Base-by-base conservation (phyloP, 1,140 invertebrate genomes). In the Aphidius ervi region DNA sequence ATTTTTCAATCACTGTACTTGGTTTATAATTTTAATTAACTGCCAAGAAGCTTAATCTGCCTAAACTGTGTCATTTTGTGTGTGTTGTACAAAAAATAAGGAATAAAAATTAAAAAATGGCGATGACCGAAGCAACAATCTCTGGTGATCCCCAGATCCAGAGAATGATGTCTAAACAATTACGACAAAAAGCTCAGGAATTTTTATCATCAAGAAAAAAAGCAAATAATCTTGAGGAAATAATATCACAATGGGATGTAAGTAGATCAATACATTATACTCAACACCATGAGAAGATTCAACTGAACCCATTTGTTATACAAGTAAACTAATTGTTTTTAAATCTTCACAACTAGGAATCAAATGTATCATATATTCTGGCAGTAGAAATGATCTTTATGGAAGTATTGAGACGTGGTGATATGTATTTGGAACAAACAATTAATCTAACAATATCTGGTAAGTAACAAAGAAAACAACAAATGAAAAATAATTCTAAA, bases 301-400 rank as follows among this genome's bases (percentile, higher is more conserved):
- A 16, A 16, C 16, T 16, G 1, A 16, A 16, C 16, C 1, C 1
- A 16, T 16, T 16, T 16, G 16, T 56, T 16, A 45, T 31, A 16
- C 5, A 42, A 57, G 9, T 48, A 56, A 57, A 47, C 16, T 9
- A 23, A 59, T 3, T 31, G 6, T 55, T 41, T 60, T 42, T 23
- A 58, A 58, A 47, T 62, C 41, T 64, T 48, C 65, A 53, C 58
- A 9, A 56, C 37, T 68, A 85, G 81, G 81, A 73, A 46, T 67
- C 68, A 1, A 67, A 75, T 10, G 77, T 75, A 47, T 77, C 83
- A 49, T 81, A 84, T 63, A 72, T 89, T 52, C 78, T 87, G 37
- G 83, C 86, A 9, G 68, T 88, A 61, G 87, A 89, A 73, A 81
- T 86, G 37, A 85, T 90, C 65, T 90, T 89, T 67, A 81, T 79